Conservation (phyloP, 2,797 vertebrate genomes). For the Caiman crocodilus region DNA sequence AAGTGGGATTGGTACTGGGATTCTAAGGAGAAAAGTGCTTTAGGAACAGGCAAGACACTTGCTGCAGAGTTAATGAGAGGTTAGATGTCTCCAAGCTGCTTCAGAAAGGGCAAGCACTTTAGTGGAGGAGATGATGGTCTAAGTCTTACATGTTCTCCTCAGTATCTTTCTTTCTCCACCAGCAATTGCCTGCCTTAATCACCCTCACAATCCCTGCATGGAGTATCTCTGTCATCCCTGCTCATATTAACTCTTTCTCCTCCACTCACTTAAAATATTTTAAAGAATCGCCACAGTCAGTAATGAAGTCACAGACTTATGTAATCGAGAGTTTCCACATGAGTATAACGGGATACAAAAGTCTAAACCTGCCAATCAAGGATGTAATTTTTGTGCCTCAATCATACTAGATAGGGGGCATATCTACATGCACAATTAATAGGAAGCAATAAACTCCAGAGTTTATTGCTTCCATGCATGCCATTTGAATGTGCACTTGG, state of each 20-base stretch:
- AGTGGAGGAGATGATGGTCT: not conserved
- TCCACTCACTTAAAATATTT: not conserved
- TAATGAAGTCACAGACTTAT: not conserved
- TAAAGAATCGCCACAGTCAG: not conserved
- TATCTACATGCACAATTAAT: no score
- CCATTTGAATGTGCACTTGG: no score
- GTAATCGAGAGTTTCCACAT: rapidly evolving
- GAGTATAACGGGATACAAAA: not conserved
- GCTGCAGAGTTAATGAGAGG: not conserved
- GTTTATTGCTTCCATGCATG: no score
- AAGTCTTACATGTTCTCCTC: not conserved
- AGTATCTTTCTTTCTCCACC: not conserved
- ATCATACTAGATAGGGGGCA: no score
- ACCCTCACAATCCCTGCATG: not conserved
- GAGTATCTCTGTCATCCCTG: not conserved
- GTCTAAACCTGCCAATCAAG: not conserved
- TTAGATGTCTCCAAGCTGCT: not conserved
- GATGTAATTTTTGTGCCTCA: no score
- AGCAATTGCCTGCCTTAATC: not conserved
- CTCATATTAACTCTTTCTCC: not conserved
- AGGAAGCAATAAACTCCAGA: no score
- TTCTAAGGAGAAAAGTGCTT: rapidly evolving
- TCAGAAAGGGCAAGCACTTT: not conserved
- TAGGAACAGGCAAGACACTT: not conserved
- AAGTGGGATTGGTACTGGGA: not conserved